Evolutionary conservation across 2,888 invertebrate species (phyloP).

Genomic region (Drosophila infuscata): DNA sequence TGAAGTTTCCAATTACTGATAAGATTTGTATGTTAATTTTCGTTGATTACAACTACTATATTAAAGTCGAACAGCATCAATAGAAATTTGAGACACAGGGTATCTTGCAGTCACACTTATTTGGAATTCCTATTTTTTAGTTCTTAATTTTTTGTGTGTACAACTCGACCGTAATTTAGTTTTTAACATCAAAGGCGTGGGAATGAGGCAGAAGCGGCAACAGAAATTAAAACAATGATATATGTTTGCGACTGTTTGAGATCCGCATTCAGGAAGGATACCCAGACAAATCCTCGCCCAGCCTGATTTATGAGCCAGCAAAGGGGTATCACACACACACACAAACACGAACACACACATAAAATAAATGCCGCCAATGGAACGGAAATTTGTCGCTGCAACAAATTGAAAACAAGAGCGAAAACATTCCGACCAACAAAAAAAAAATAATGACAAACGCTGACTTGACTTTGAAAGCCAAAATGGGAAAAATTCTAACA

Average conservation of each 20-base stretch:
- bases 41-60: neutral
- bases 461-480: constrained; percentile 65
- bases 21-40: neutral
- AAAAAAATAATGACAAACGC: constrained; percentile 33
- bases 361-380: constrained; percentile 64
- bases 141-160: constrained; percentile 20
- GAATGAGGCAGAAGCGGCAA: constrained; percentile 54
- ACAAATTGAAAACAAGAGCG: constrained; percentile 70
- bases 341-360: constrained; percentile 20
- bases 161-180: constrained; percentile 65
- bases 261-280: constrained; percentile 52
- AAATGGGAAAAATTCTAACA: constrained; percentile 54
- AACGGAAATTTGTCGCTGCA: constrained; percentile 79
- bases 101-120: constrained; percentile 8
- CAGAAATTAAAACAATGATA: constrained; percentile 48
- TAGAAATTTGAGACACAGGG: neutral
- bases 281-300: constrained; percentile 64
- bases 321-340: constrained; percentile 28
- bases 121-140: constrained; percentile 8
- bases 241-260: constrained; percentile 49
- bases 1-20: neutral
- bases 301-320: constrained; percentile 55
- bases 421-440: constrained; percentile 9
- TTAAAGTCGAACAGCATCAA: neutral
- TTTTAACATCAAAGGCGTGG: constrained; percentile 79